Conservation (phyloP, 2,113 vertebrate genomes). For the Stomatorhinus ivindoensis region DNA sequence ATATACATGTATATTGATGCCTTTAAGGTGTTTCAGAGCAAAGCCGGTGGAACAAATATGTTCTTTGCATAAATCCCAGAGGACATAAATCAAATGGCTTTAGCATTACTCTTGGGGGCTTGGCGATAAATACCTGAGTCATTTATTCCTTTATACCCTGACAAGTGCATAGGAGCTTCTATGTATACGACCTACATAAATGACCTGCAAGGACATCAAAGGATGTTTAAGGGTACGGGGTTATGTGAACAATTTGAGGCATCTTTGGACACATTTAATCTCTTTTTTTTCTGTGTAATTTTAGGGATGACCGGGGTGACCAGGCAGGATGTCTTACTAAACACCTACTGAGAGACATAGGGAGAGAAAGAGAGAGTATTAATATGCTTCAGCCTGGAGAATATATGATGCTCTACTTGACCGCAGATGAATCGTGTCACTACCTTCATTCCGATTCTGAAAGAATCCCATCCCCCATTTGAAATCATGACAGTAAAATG, state of each 20-base stretch:
- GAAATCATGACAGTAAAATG: conserved; percentile 3
- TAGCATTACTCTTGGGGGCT: not conserved
- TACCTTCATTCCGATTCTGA: not conserved
- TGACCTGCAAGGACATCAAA: not conserved
- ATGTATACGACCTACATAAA: not conserved
- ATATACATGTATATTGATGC: not conserved
- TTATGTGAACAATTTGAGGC: not conserved
- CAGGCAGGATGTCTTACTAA: not conserved
- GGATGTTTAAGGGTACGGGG: not conserved
- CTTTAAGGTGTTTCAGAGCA: not conserved
- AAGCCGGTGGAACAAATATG: not conserved
- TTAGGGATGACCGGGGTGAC: not conserved
- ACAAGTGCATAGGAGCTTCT: not conserved
- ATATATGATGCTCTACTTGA: conserved; percentile 27
- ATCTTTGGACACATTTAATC: not conserved
- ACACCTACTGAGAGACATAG: not conserved
- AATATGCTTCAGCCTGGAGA: not conserved
- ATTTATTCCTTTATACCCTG: not conserved
- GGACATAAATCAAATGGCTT: not conserved
- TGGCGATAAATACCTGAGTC: not conserved
- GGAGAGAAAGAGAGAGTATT: not conserved
- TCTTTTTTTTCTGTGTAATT: not conserved
- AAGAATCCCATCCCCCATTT: not conserved
- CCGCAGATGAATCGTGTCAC: conserved; percentile 27
- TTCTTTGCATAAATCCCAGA: not conserved